A percentile compares a stretch with the other conserved stretches of the same genome.
Evolutionary conservation across 1,140 invertebrate genomes (phyloP).

Genomic region (Acyrthosiphon pisum): DNA sequence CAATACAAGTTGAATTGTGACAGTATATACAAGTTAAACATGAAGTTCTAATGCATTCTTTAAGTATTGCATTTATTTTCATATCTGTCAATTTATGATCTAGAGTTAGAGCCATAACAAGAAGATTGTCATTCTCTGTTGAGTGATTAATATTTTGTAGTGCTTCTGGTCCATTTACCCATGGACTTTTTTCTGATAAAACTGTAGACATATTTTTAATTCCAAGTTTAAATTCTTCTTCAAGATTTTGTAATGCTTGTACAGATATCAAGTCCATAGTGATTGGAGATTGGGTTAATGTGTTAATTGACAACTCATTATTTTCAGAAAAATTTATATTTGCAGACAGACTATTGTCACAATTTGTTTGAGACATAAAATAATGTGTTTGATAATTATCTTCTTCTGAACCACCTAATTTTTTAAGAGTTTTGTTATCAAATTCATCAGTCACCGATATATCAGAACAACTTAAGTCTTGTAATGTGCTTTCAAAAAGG

Average conservation of each 20-base stretch:
- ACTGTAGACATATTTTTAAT: slow-evolving; percentile 43
- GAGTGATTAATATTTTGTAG: not conserved
- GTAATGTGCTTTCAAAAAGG: slow-evolving; percentile 36
- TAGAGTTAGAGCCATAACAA: slow-evolving; percentile 75
- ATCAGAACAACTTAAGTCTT: slow-evolving; percentile 54
- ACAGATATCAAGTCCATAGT: not conserved
- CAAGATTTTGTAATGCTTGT: slow-evolving; percentile 34
- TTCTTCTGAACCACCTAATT: not conserved
- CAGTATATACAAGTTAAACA: slow-evolving; percentile 79
- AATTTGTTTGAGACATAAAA: not conserved
- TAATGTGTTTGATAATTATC: not conserved
- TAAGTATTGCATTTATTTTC: slow-evolving; percentile 73
- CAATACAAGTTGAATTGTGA: slow-evolving; percentile 81
- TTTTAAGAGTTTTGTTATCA: slow-evolving; percentile 31
- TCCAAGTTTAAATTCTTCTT: slow-evolving; percentile 53
- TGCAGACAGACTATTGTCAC: not conserved
- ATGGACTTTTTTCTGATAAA: slow-evolving; percentile 52
- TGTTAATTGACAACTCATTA: not conserved
- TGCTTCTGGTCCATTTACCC: slow-evolving; percentile 42
- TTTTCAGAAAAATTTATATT: not conserved
- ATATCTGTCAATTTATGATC: slow-evolving; percentile 77
- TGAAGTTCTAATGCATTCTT: slow-evolving; percentile 74
- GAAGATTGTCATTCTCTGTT: slow-evolving; percentile 56
- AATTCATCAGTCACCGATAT: slow-evolving; percentile 35
- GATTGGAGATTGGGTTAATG: not conserved